Base-by-base conservation (phyloP, 2,797 vertebrate genomes). In the Thripadectes ignobilis region DNA sequence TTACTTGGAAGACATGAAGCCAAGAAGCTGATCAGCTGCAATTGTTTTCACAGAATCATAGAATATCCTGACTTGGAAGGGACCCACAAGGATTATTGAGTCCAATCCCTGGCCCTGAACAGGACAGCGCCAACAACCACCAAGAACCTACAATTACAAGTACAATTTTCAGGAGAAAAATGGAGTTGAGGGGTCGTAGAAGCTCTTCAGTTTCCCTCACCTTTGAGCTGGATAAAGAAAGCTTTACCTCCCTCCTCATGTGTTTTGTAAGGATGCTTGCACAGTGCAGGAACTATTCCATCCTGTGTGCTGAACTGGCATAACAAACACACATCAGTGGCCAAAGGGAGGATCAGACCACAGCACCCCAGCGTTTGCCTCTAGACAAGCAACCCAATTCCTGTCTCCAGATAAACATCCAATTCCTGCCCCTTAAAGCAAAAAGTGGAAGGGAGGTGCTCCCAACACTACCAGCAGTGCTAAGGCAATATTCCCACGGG, bases 311-410 rank as follows among this genome's bases (percentile, higher is more conserved):
- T 2, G 1, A 75, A 49, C 52, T 24, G 41, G 32, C 68, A 63
- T 0, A 16, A 38, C 38, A 58, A 85, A 75, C 0, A 1, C 16
- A 43, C 10, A 46, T 18, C 45, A 41, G 24, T 0, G 12, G 52
- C 26, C 73, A 86, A 69, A 69, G 18, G 26, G 16, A 80, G 21
- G n/a, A 62, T 36, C 36, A 65, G 59, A 66, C 13, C 79, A 51
- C 36, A 45, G 19, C 6, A 8, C 14, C 4, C 3, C 46, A 18
- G 11, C 12, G 34, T 9, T 61, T 72, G 34, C 36, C 8, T 55
- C 43, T 76, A n/a, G 22, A 32, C 24, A 71, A 69, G 19, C 0
- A 0, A 6, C 74, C 59, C 17, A 72, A 0, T 79, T 58, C 62
- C 49, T n/a, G 11, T 11, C 34, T 41, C 22, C 41, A 71, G 14